Evolutionary conservation across 2,888 invertebrate genomes (phyloP).

Genomic region (Archips xylosteana): DNA sequence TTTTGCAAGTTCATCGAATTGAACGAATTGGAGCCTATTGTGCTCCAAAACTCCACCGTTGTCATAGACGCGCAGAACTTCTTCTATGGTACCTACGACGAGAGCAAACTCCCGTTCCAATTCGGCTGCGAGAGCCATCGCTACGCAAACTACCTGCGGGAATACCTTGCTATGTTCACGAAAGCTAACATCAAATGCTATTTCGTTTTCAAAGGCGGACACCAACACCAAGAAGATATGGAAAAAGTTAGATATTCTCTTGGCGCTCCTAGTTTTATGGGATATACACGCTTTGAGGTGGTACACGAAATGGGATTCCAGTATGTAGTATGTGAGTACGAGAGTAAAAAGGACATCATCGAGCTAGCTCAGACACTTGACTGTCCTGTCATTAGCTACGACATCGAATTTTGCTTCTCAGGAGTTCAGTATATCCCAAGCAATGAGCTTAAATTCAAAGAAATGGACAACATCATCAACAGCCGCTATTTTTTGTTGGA

Average conservation of each 20-base stretch:
- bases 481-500: conserved; percentile 30
- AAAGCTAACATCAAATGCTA: conserved; percentile 35
- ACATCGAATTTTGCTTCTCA: conserved; percentile 38
- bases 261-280: conserved; percentile 21
- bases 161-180: conserved; percentile 32
- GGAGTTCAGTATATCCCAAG: conserved; percentile 30
- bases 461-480: conserved; percentile 4
- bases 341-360: conserved; percentile 30
- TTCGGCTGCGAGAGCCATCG: conserved; percentile 35
- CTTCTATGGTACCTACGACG: conserved; percentile 15
- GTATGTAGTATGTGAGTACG: conserved; percentile 32
- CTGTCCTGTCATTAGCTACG: conserved; percentile 35
- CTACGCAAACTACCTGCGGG: conserved; percentile 24
- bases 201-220: conserved; percentile 39
- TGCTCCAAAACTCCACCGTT: conserved; percentile 19
- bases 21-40: conserved; percentile 1
- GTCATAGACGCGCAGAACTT: conserved; percentile 39
- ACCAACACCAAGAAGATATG: conserved; percentile 16
- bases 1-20: conserved; percentile 11
- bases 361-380: conserved; percentile 29
- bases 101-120: background rate
- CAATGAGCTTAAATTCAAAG: conserved; percentile 13
- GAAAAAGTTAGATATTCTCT: background rate
- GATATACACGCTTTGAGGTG: conserved; percentile 20
- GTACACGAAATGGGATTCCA: conserved; percentile 31